Evolutionary conservation across 1,140 invertebrate genomes (phyloP).

Genomic region (Psilanteris sp.): DNA sequence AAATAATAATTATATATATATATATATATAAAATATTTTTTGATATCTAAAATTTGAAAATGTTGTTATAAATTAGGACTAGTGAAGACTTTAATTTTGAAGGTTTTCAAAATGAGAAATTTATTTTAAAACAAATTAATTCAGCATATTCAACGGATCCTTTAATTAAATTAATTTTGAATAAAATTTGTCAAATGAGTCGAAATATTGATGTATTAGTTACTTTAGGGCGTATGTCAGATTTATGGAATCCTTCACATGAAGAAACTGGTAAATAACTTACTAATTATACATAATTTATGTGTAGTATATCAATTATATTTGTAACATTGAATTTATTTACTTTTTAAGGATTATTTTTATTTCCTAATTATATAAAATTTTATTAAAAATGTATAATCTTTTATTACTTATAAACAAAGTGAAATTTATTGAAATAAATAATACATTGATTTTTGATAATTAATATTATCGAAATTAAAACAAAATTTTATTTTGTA

Average conservation of each 20-base stretch:
- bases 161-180: slow-evolving; percentile 72
- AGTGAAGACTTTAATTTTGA: slow-evolving; percentile 45
- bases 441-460: too few species aligned
- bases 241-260: slow-evolving; percentile 71
- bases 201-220: slow-evolving; percentile 75
- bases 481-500: too few species aligned
- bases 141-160: slow-evolving; percentile 69
- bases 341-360: too few species aligned
- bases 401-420: slow-evolving; percentile 8
- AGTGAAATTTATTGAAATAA: too few species aligned
- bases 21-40: slow-evolving; percentile 7
- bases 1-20: not conserved
- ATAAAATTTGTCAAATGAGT: slow-evolving; percentile 75
- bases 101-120: slow-evolving; percentile 64
- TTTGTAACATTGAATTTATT: too few species aligned
- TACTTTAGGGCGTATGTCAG: slow-evolving; percentile 73
- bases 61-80: too few species aligned
- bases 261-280: slow-evolving; percentile 60
- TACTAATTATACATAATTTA: too few species aligned
- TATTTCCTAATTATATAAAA: too few species aligned
- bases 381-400: slow-evolving; percentile 1
- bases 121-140: slow-evolving; percentile 65
- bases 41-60: too few species aligned
- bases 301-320: too few species aligned
- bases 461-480: too few species aligned